Evolutionary conservation across 2,888 invertebrate genomes (phyloP).

Genomic region (Parnassius smintheus): DNA sequence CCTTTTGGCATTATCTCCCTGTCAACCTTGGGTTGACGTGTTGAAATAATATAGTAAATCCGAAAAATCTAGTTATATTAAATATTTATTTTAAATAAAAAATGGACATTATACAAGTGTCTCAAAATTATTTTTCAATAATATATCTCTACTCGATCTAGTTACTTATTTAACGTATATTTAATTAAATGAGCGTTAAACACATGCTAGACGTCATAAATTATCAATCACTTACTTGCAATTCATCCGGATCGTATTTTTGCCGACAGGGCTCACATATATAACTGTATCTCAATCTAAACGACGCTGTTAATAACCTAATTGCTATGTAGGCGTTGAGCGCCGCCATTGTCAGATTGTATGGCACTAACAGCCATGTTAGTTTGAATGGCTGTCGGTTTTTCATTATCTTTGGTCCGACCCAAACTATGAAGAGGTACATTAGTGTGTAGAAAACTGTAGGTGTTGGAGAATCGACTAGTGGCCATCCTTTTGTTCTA

Average conservation of each 20-base stretch:
- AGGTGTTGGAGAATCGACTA: conserved; percentile 90
- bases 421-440: conserved; percentile 89
- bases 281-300: conserved; percentile 89
- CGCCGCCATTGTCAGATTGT: conserved; percentile 91
- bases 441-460: conserved; percentile 85
- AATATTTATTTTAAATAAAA: too few relatives aligned
- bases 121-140: too few relatives aligned
- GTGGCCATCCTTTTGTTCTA: conserved; percentile 91
- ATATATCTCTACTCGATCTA: too few relatives aligned
- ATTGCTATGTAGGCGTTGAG: conserved; percentile 92
- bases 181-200: too few relatives aligned
- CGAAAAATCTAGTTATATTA: too few relatives aligned
- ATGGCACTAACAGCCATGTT: conserved; percentile 88
- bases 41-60: too few relatives aligned
- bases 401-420: conserved; percentile 91
- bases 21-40: too few relatives aligned
- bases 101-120: too few relatives aligned
- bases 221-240: conserved; percentile 83
- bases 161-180: too few relatives aligned
- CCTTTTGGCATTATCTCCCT: too few relatives aligned
- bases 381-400: conserved; percentile 88
- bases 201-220: too few relatives aligned
- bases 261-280: conserved; percentile 92
- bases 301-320: conserved; percentile 87
- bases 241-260: conserved; percentile 87